Base-by-base conservation (phyloP, 2,113 vertebrate species). In the Prietella phreatophila region DNA sequence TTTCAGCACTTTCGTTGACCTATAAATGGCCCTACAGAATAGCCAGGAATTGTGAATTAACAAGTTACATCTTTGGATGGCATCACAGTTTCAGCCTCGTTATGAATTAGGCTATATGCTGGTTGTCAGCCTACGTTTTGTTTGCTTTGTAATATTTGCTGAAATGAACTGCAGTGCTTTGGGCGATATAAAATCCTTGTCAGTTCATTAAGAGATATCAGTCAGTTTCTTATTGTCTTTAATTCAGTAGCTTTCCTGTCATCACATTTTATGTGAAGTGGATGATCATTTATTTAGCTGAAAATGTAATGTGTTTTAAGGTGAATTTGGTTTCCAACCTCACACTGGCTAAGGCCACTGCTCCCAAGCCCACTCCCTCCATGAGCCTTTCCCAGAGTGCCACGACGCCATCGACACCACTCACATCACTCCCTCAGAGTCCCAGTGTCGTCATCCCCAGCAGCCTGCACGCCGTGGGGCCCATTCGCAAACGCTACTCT, bases 301-400 rank as follows among this genome's bases (percentile, higher is more conserved):
- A 6, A 58, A 65, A 22, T 33, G 36, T 56, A 80, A 17, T 30
- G 19, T 36, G 1, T 36, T 36, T 36, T 6, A 92, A 98, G 98
- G 95, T 97, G 91, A 99, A 99, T 91, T 95, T 99, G 94, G 96
- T 96, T 55, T 96, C 98, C 85, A 98, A 95, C 73, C 95, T 96
- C 91, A 96, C 97, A 60, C 97, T 98, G 92, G 96, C 97, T 93
- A 98, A 98, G 91, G 90, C 92, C 91, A 96, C 96, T 0, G 93
- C 96, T 36, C 96, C 97, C 5, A 97, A 98, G 95, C 96, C 95
- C 65, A 96, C 96, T 92, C 96, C 97, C 17, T 97, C 93, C 7
- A 92, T 98, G 96, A 99, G 97, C 91, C 95, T 99, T 95, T 97
- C 97, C 94, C 98, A 99, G 94, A 99, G 96, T 82, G 97, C 98